Conservation (phyloP, 92 coral and sea anemone species). For the Siderastrea siderea region DNA sequence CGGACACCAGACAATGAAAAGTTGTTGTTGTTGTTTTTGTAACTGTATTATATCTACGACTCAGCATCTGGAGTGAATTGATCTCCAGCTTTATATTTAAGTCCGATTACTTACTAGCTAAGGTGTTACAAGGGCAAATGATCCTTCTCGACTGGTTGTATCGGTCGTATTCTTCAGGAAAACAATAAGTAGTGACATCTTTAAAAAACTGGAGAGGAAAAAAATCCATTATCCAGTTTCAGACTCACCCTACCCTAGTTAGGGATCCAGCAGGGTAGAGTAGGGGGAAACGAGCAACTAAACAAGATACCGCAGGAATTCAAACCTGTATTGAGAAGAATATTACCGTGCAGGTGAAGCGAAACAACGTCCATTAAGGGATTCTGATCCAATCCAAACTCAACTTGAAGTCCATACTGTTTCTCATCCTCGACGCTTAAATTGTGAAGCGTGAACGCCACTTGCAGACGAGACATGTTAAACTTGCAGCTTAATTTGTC, state of each 20-base stretch:
- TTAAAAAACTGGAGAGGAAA: too few species aligned
- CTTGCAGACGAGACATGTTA: slow-evolving; percentile 36
- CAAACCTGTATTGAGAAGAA: background rate
- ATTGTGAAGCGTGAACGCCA: slow-evolving; percentile 13
- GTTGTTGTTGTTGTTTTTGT: background rate
- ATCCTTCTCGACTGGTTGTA: too few species aligned
- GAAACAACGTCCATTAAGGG: slow-evolving; percentile 10
- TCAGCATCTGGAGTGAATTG: too few species aligned
- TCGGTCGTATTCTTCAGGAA: too few species aligned
- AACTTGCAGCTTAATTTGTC: slow-evolving; percentile 19
- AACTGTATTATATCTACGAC: background rate
- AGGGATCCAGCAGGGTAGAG: background rate
- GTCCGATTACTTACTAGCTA: too few species aligned
- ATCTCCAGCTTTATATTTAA: too few species aligned
- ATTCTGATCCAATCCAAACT: background rate
- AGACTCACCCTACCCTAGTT: too few species aligned
- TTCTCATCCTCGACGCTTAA: background rate
- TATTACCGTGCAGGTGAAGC: slow-evolving; percentile 24
- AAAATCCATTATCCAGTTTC: too few species aligned
- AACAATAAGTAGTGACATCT: too few species aligned
- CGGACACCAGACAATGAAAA: background rate
- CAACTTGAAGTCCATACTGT: slow-evolving; percentile 18
- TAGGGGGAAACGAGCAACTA: background rate
- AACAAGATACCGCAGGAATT: background rate
- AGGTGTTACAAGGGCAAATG: too few species aligned